Evolutionary conservation across 2,113 vertebrate species (phyloP).

Genomic region (Vireo altiloquus): DNA sequence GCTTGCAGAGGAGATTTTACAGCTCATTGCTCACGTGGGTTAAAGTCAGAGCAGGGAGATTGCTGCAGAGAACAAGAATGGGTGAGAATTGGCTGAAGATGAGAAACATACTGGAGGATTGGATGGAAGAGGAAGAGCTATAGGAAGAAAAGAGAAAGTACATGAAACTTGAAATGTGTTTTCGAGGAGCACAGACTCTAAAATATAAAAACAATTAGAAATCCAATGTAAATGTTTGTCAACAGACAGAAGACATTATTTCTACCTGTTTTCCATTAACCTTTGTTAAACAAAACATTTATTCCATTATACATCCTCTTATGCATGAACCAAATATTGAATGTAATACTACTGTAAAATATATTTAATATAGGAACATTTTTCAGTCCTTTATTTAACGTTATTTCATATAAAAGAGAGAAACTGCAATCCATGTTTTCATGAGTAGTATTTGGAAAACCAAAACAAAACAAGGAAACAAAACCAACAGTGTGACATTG

Average conservation of each 20-base stretch:
- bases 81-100: neutral
- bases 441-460: neutral
- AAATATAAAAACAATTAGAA: neutral
- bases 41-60: neutral
- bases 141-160: neutral
- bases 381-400: neutral
- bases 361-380: neutral
- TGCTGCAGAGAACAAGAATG: neutral
- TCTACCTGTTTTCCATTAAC: conserved; percentile 9
- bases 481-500: neutral
- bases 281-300: neutral
- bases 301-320: neutral
- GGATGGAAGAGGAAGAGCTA: neutral
- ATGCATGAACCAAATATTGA: neutral
- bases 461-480: neutral
- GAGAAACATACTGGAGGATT: neutral
- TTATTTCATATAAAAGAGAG: neutral
- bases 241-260: neutral
- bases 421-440: neutral
- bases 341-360: neutral
- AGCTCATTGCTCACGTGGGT: neutral
- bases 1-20: neutral
- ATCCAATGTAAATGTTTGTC: neutral
- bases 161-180: neutral
- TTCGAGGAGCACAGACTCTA: neutral